Evolutionary conservation across 1,140 invertebrate species (phyloP).

Genomic region (Zaprionus inermis): DNA sequence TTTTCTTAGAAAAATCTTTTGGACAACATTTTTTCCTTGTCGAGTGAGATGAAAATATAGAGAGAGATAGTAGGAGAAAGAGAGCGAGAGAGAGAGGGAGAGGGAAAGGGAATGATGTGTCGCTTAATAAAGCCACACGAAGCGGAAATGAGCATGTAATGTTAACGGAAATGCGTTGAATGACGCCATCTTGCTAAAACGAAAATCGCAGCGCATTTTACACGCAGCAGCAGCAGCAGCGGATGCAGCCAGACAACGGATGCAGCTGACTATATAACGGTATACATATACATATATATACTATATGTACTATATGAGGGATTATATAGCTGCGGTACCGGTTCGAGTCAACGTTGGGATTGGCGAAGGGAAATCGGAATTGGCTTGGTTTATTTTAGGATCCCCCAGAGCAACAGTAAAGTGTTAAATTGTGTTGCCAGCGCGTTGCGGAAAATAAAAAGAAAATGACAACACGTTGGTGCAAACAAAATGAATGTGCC

Average conservation of each 20-base stretch:
- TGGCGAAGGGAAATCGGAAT: conserved; percentile 20
- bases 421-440: conserved; percentile 78
- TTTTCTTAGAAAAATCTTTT: conserved; percentile 64
- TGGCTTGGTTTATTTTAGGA: conserved; percentile 55
- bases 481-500: conserved; percentile 25
- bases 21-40: conserved; percentile 66
- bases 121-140: conserved; percentile 77
- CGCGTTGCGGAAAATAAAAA: conserved; percentile 26
- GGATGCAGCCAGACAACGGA: conserved; percentile 14
- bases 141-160: conserved; percentile 82
- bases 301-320: not conserved
- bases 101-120: conserved; percentile 28
- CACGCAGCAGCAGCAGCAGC: conserved; percentile 39
- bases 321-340: not conserved
- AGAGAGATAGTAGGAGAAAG: not conserved
- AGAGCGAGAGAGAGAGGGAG: conserved; percentile 14
- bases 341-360: not conserved
- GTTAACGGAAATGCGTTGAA: conserved; percentile 80
- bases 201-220: conserved; percentile 37
- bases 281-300: not conserved
- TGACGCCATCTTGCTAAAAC: conserved; percentile 70
- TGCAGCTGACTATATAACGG: not conserved
- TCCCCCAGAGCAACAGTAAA: conserved; percentile 65
- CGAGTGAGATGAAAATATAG: not conserved
- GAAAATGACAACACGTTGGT: conserved; percentile 26